Base-by-base conservation (phyloP, 2,797 vertebrate species). In the Xyrichtys novacula region DNA sequence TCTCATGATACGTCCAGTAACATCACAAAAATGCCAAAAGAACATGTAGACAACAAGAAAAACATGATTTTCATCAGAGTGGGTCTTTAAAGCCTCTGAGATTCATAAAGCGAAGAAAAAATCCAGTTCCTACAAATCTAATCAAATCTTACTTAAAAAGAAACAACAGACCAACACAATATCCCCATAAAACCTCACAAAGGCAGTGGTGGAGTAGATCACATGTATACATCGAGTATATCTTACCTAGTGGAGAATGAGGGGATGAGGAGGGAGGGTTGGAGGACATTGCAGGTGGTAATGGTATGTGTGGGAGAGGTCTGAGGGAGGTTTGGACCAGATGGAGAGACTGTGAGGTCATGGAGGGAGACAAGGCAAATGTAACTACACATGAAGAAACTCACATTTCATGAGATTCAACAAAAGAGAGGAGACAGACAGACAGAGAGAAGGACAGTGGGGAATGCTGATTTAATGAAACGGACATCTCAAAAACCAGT, bases 251-350 rank as follows among this genome's bases (percentile, higher is more conserved):
- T 81, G 36, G 94, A 95, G 85, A 94, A 91, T 61, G 79, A 89
- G 67, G 93, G 89, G 78, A 92, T 88, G 79, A 92, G 88, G 11
- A 92, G 83, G 88, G 91, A 89, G 84, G 94, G 93, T 85, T 93
- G 92, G 63, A 91, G 89, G 83, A 90, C 90, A 93, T 92, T 93
- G 89, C 94, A 94, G 90, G 94, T 95, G 85, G 94, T 95, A 85
- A 95, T 92, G 90, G 95, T 94, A 91, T 94, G 95, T 66, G 92
- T 95, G 89, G 95, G 94, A 56, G 81, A 92, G 90, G 94, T 94
- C 89, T 90, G 93, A 89, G 92, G 93, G 80, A 94, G 90, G 89
- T 93, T 94, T 87, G 91, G 93, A 86, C 90, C 87, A 36, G 91
- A 93, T 85, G 93, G 89, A 67, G 93, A 83, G 83, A 88, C 93